Conservation (phyloP, 2,888 invertebrate genomes). For the Phania funesta region DNA sequence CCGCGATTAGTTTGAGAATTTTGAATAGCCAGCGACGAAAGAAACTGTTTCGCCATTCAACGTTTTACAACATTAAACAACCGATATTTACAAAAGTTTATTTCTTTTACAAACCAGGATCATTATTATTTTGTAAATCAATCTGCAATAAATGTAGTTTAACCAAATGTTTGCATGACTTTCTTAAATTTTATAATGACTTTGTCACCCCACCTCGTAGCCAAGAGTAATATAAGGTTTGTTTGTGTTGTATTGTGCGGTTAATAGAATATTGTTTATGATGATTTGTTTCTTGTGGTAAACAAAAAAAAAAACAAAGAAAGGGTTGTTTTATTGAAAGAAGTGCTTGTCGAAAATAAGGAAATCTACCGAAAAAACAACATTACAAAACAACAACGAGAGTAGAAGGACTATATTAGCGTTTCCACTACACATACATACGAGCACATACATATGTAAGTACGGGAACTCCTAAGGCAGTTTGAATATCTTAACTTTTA, state of each 20-base stretch:
- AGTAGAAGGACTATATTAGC: slow-evolving; percentile 32
- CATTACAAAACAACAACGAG: not conserved
- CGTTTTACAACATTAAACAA: too few relatives aligned
- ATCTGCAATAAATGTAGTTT: too few relatives aligned
- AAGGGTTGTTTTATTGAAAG: slow-evolving; percentile 69
- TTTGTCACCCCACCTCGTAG: slow-evolving; percentile 1
- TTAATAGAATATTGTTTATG: slow-evolving; percentile 71
- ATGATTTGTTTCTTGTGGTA: slow-evolving; percentile 62
- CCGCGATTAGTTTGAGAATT: too few relatives aligned
- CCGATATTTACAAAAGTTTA: too few relatives aligned
- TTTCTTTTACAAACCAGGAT: too few relatives aligned
- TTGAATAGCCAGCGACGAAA: too few relatives aligned
- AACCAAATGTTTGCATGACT: too few relatives aligned
- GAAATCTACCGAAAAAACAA: slow-evolving; percentile 15
- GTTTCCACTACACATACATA: not conserved
- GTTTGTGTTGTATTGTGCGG: slow-evolving; percentile 57
- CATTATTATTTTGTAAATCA: too few relatives aligned
- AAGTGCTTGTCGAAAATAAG: slow-evolving; percentile 45
- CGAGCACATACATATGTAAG: not conserved
- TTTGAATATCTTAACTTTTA: slow-evolving; percentile 55
- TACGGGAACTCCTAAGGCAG: slow-evolving; percentile 42
- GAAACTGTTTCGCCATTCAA: too few relatives aligned
- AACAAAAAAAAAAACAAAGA: slow-evolving; percentile 31
- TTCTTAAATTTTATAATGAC: not conserved
- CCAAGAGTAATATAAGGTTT: not conserved